Evolutionary conservation across 2,888 invertebrate genomes (phyloP).

Genomic region (Polydesmus complanatus): DNA sequence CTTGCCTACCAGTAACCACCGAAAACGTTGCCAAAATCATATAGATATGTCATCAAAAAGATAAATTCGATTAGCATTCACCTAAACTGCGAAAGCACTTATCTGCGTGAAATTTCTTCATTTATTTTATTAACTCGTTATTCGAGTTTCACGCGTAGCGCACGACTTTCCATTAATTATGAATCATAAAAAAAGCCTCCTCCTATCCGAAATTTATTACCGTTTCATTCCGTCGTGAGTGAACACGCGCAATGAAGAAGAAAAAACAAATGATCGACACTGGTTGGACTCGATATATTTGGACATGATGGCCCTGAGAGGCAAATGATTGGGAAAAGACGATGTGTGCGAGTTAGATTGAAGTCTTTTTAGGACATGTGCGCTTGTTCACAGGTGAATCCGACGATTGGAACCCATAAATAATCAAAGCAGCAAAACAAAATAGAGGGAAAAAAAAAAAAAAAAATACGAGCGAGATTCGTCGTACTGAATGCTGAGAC

Average conservation of each 20-base stretch:
- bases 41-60: no score
- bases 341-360: not conserved
- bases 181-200: not conserved
- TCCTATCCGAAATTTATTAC: not conserved
- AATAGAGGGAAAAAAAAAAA: not conserved
- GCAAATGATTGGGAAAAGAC: not conserved
- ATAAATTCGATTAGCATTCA: no score
- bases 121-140: not conserved
- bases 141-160: not conserved
- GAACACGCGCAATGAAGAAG: not conserved
- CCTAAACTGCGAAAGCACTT: no score
- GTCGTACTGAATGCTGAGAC: not conserved
- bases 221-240: not conserved
- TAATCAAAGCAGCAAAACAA: conserved; percentile 4
- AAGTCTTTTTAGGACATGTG: conserved; percentile 1
- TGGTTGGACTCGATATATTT: not conserved
- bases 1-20: no score
- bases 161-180: not conserved
- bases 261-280: not conserved
- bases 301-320: not conserved
- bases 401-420: conserved; percentile 10
- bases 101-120: not conserved
- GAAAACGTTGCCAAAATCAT: no score
- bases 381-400: conserved; percentile 11
- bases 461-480: not conserved